Evolutionary conservation across 2,797 vertebrate genomes (phyloP), one percentile per base, ranked within the genome.

Genomic region (Sciaenops ocellatus): DNA sequence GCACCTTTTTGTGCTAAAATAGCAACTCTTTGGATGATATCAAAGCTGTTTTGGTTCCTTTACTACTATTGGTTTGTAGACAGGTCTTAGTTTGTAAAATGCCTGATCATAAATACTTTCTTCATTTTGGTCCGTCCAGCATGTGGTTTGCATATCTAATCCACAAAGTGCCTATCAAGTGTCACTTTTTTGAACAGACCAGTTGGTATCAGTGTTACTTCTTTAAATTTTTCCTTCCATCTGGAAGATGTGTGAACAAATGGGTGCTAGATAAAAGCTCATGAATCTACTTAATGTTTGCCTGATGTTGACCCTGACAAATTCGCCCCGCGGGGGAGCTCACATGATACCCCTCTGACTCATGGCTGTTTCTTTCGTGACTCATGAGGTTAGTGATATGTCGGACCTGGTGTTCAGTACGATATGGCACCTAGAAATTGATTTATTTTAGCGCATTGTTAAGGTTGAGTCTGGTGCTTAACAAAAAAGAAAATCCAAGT

Each of bases 261-360:
- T 16, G 6, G 13, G 11, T 55, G 52, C 68, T 26, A 15, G 28
- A 28, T 34, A 15, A 52, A 78, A 69, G 48, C 55, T 18, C 10
- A 18, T 52, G 54, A 52, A 26, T 74, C 13, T 16, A n/a, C 60
- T 51, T 46, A 59, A 78, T 50, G 59, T 62, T 74, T 67, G 62
- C 52, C 46, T 26, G 3, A 59, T 59, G 67, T 18, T 57, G 42
- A 46, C 34, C 46, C 50, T 2, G 1, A 34, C 17, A 30, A 54
- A 72, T 47, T 47, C 64, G 75, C 65, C 52, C 51, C 1, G 28
- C 41, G 6, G 8, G 34, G 8, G 34, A 56, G 55, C 63, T 86
- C 79, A 84, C 65, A 56, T 68, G 83, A 77, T 62, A 63, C 63
- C 72, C 63, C 72, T 85, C 75, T 90, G 85, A 90, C 77, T 94